These are phyloP conservation scores for Phymanthus crucifer DNA, from an alignment of 92 coral and sea anemone species.

Conservation along the genomic window DNA sequence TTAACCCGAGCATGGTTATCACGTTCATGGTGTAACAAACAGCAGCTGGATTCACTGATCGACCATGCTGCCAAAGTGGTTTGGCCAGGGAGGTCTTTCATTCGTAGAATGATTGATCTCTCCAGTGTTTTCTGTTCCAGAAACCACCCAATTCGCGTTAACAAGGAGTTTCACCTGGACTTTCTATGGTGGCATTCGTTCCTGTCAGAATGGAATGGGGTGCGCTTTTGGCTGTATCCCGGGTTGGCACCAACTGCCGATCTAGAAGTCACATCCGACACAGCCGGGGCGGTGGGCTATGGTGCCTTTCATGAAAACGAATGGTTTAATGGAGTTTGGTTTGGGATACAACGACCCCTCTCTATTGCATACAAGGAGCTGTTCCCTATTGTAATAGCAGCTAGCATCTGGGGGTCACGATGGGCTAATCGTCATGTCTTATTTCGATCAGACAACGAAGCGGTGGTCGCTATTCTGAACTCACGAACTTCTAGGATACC, in stretches of 20 bases:
- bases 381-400: conserved; percentile 47
- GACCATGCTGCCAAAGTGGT: conserved; percentile 54
- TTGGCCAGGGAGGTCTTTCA: conserved; percentile 45
- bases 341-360: background rate
- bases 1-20: background rate
- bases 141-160: conserved; percentile 37
- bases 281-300: conserved; percentile 23
- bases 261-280: conserved; percentile 34
- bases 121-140: conserved; percentile 30
- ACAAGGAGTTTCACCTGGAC: conserved; percentile 21
- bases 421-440: conserved; percentile 31
- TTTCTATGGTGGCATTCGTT: conserved; percentile 28
- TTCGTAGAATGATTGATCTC: conserved; percentile 42
- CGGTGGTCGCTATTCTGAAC: conserved; percentile 31
- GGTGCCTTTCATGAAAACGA: conserved; percentile 16
- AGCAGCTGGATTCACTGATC: conserved; percentile 45
- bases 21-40: conserved; percentile 18
- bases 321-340: conserved; percentile 51
- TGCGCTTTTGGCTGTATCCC: conserved; percentile 26
- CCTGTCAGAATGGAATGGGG: conserved; percentile 19
- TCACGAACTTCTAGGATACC: conserved; percentile 35
- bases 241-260: conserved; percentile 20
- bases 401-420: conserved; percentile 30
- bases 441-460: conserved; percentile 28
- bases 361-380: conserved; percentile 39